These are phyloP conservation scores for zebrafish (Danio rerio) DNA, from an alignment of 2,113 vertebrate genomes.

Conservation along the genomic window DNA sequence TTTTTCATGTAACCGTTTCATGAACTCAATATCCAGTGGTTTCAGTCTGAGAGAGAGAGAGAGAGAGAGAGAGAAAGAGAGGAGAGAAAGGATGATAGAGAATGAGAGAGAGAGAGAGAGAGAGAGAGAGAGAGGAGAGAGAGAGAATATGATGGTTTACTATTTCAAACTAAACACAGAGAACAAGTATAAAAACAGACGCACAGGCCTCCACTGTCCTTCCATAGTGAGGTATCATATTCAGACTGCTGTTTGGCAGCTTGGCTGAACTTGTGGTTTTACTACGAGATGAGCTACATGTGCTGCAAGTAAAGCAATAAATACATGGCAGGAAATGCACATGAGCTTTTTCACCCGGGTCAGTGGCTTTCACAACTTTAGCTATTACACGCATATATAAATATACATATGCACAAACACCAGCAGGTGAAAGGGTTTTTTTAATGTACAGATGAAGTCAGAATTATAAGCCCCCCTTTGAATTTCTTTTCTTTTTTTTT, in stretches of 20 bases:
- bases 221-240: constrained; percentile 1
- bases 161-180: constrained; percentile 22
- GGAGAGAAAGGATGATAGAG: not conserved
- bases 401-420: not conserved
- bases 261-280: constrained; percentile 12
- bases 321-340: not conserved
- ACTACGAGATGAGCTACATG: not conserved
- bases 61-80: constrained; percentile 9
- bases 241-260: not conserved
- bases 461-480: no score
- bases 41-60: constrained; percentile 82
- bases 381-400: not conserved
- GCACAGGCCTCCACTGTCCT: not conserved
- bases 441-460: no score
- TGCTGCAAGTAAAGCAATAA: constrained; percentile 14
- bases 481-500: no score
- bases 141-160: constrained; percentile 1
- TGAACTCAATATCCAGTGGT: constrained; percentile 96
- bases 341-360: not conserved
- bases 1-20: constrained; percentile 97
- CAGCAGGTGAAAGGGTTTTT: not conserved
- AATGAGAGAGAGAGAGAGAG: not conserved
- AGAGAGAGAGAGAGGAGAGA: not conserved
- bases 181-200: constrained; percentile 4
- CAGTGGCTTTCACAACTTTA: not conserved